Base-by-base conservation (phyloP, 2,113 vertebrate species). In the Budorcas taxicolor region DNA sequence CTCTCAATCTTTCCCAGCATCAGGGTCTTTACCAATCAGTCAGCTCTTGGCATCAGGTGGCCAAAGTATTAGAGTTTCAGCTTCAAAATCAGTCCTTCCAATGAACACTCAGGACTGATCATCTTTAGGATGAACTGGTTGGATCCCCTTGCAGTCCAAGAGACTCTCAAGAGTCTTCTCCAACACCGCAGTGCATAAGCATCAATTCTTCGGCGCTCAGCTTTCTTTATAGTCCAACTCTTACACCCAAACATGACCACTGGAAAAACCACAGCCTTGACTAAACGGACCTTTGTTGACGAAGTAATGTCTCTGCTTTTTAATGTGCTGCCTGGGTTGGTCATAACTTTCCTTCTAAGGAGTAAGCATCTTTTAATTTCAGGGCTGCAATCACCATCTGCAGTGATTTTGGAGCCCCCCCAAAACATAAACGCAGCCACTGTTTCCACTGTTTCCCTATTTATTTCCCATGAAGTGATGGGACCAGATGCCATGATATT, bases 221-320 rank as follows among this genome's bases (percentile, higher is more conserved):
- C 16, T n/a, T 67, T 19, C 33, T n/a, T 67, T 19, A 67, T 10
- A n/a, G 62, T 10, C 62, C 33, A n/a, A 67, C 16, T 19, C 62
- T 67, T 4, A 67, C 8, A n/a, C 5, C 62, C 33, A 67, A 10
- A n/a, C 2, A 2, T 67, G 62, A n/a, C 3, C 0, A 67, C 62
- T 67, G 4, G 62, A 19, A 67, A 67, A 67, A 67, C 16, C 62
- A 67, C n/a, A 67, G 62, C 62, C 62, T 67, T 67, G 33, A 67
- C 1, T n/a, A 19, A 9, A 67, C 0, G 2, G 16, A 67, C 33
- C 3, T 67, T n/a, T 9, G 62, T 67, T 67, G 62, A 1, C 62
- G n/a, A n/a, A 67, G 15, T n/a, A 67, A 67, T 17, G 3, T n/a
- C 16, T 64, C 62, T 67, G 33, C 7, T 19, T 67, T 64, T 67